Conservation (phyloP, 2,888 invertebrate genomes). For the Drosophila falleni region DNA sequence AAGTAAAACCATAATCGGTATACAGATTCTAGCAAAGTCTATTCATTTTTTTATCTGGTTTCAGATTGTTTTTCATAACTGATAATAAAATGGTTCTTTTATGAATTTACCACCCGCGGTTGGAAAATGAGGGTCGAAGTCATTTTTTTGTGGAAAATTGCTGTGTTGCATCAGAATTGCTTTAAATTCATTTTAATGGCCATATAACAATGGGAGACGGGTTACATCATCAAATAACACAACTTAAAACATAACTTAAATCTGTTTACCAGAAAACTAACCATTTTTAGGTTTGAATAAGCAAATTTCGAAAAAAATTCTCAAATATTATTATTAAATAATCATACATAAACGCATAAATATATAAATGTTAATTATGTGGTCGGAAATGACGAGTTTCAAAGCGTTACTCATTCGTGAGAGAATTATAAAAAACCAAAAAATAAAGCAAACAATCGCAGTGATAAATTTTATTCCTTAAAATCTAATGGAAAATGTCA, state of each 20-base stretch:
- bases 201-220: background rate
- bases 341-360: no score
- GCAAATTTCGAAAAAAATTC: background rate
- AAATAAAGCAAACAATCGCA: background rate
- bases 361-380: conserved; percentile 6
- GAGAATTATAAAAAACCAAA: background rate
- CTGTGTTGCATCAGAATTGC: conserved; percentile 5
- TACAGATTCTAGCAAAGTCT: background rate
- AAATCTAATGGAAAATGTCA: background rate
- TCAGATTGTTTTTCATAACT: background rate
- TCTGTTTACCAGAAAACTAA: background rate
- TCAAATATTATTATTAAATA: background rate
- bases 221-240: conserved; percentile 4
- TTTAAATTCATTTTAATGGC: conserved; percentile 6
- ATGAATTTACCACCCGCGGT: background rate
- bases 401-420: conserved; percentile 6
- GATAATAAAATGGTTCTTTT: background rate
- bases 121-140: conserved; percentile 5
- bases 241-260: background rate
- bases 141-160: background rate
- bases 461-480: background rate
- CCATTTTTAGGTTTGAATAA: no score
- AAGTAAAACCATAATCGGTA: background rate
- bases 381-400: conserved; percentile 9
- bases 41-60: background rate